phyloP scores from a whole-genome alignment of 2,797 vertebrate genomes.

The Hydrophis major region DNA sequence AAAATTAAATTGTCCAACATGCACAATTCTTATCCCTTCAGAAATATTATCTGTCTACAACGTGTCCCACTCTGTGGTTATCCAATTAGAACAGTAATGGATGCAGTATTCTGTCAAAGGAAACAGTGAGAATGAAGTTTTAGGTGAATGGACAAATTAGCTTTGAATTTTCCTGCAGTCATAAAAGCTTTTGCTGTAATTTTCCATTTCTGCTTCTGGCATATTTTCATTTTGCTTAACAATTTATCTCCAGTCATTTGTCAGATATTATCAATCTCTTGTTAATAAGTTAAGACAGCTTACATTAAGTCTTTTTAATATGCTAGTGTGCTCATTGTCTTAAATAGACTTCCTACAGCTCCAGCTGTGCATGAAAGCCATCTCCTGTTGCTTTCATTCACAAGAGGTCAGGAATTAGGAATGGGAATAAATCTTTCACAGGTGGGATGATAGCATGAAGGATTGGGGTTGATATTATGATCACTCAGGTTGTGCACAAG shows the following conservation, averaged over 20 bases:
- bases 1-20: slow-evolving; percentile 25
- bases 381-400: background rate
- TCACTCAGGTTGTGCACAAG: background rate
- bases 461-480: background rate
- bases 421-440: slow-evolving; percentile 4
- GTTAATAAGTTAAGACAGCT: slow-evolving; percentile 63
- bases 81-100: slow-evolving; percentile 63
- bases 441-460: background rate
- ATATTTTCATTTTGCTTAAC: slow-evolving; percentile 73
- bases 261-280: slow-evolving; percentile 68
- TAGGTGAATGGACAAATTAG: slow-evolving; percentile 69
- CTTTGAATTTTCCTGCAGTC: slow-evolving; percentile 70
- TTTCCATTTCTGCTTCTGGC: slow-evolving; percentile 69
- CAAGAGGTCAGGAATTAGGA: slow-evolving; percentile 1
- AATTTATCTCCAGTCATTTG: slow-evolving; percentile 65
- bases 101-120: slow-evolving; percentile 47
- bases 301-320: slow-evolving; percentile 43
- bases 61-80: slow-evolving; percentile 31
- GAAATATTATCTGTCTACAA: slow-evolving; percentile 18
- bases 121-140: slow-evolving; percentile 58
- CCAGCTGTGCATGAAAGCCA: background rate
- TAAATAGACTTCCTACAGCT: slow-evolving; percentile 9
- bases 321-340: background rate
- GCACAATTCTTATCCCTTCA: slow-evolving; percentile 19
- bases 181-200: slow-evolving; percentile 74